phyloP scores from a whole-genome alignment of 2,797 vertebrate genomes.

The Pseudotriccus pelzelni region DNA sequence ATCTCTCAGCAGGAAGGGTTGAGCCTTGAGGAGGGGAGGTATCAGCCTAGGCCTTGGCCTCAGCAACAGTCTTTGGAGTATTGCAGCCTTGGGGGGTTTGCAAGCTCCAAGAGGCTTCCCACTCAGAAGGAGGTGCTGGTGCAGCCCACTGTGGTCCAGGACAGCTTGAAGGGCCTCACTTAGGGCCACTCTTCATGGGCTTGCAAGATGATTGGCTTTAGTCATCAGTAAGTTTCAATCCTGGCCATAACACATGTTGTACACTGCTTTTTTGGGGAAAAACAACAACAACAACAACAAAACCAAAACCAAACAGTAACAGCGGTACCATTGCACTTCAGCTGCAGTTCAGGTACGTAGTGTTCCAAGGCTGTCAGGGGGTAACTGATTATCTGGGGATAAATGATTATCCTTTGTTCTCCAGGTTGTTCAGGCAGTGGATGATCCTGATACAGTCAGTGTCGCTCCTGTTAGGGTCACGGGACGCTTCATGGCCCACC shows the following conservation, averaged over 20 bases:
- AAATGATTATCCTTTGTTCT: background rate
- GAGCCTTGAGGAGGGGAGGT: background rate
- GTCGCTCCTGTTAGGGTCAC: rapidly evolving
- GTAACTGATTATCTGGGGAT: background rate
- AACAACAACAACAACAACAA: too few species aligned
- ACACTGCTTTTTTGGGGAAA: background rate
- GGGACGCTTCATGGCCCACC: background rate
- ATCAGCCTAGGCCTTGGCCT: background rate
- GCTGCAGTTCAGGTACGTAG: background rate
- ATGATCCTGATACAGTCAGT: background rate
- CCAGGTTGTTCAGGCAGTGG: background rate
- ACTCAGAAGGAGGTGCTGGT: background rate
- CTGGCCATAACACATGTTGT: background rate
- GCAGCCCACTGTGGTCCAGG: background rate
- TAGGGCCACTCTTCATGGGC: background rate
- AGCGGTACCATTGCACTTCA: background rate
- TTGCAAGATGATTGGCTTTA: background rate
- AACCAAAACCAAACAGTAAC: too few species aligned
- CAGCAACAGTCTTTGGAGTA: background rate
- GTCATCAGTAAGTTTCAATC: background rate
- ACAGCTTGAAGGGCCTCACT: background rate
- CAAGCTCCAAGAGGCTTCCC: rapidly evolving
- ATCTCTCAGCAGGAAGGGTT: background rate
- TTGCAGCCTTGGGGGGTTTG: background rate
- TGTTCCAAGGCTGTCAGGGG: background rate